These are phyloP conservation scores for Helicoverpa armigera DNA, from an alignment of 1,140 invertebrate genomes.

Conservation along the genomic window DNA sequence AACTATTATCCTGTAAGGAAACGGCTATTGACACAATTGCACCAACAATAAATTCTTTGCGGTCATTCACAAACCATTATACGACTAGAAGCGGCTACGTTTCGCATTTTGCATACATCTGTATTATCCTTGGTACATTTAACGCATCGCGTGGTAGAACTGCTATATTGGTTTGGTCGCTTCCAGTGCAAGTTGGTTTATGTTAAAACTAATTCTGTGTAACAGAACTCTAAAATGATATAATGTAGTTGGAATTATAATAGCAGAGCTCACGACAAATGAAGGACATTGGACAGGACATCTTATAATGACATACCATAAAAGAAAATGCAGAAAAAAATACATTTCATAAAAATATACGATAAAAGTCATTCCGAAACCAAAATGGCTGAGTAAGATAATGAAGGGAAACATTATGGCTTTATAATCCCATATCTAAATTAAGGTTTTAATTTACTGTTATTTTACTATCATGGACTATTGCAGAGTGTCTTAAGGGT, in stretches of 20 bases:
- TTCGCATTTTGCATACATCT: constrained; percentile 30
- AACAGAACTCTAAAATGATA: not conserved
- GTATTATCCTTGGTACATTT: constrained; percentile 33
- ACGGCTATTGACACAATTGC: no score
- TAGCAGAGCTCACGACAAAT: no score
- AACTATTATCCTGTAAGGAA: no score
- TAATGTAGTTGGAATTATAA: not conserved
- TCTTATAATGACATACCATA: no score
- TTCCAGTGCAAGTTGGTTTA: not conserved
- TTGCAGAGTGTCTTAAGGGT: constrained; percentile 30
- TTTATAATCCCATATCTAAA: constrained; percentile 48
- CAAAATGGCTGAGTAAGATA: not conserved
- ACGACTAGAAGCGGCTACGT: not conserved
- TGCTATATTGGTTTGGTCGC: not conserved
- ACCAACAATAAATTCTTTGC: not conserved
- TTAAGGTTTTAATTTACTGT: constrained; percentile 47
- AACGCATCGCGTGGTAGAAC: not conserved
- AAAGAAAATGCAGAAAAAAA: not conserved
- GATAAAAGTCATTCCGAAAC: not conserved
- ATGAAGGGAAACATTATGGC: constrained; percentile 26
- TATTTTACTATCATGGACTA: constrained; percentile 53
- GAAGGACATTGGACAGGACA: no score
- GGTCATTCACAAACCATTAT: constrained; percentile 21
- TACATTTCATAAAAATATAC: not conserved
- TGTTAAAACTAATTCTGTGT: not conserved